Base-by-base conservation (phyloP, 92 coral and sea anemone genomes). In the Epizoanthus scotinus region DNA sequence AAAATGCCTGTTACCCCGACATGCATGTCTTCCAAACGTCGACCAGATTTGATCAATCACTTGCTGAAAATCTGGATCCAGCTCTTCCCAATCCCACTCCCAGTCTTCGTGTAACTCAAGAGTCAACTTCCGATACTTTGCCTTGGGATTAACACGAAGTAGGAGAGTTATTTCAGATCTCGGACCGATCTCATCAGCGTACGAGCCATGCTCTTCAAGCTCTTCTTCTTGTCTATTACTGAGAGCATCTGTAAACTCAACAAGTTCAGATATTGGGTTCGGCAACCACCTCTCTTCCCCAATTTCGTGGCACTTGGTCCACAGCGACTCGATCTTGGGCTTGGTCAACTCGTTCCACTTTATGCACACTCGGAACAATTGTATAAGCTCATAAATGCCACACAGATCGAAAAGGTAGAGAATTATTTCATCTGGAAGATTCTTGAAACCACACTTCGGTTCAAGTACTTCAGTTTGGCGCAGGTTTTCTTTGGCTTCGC, bases 201-300 rank as follows among this genome's bases (percentile, higher is more conserved):
- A 50, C 21, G 38, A 8, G n/a, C 66, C 67, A 53, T 54, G 36
- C 42, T 58, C 78, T 31, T 15, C 63, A 3, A 63, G 65, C 27
- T 34, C 40, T 6, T 57, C 50, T 74, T 70, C 77, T 70, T 84
- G 86, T 3, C 83, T 78, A 17, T 80, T 61, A 57, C 89, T 28
- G 20, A 88, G 63, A 7, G 26, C 44, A 17, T 53, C 73, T 58
- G 86, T 82, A 44, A 78, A 88, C 19, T n/a, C 70, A 15, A 67
- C 81, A 6, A 88, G 86, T 59, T 85, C 89, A 38, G 82, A 86
- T 17, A 89, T 38, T 2, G 90, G 89, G 28, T 85, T 54, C n/a
- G 83, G 66, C 15, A 56, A 77, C 92, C 92, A 89, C 28, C 61
- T 81, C 67, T 89, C 92, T 20, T 64, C 52, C n/a, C 90, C 92